Evolutionary conservation across 2,113 vertebrate genomes (phyloP).

Genomic region (Sinocyclocheilus maitianheensis): DNA sequence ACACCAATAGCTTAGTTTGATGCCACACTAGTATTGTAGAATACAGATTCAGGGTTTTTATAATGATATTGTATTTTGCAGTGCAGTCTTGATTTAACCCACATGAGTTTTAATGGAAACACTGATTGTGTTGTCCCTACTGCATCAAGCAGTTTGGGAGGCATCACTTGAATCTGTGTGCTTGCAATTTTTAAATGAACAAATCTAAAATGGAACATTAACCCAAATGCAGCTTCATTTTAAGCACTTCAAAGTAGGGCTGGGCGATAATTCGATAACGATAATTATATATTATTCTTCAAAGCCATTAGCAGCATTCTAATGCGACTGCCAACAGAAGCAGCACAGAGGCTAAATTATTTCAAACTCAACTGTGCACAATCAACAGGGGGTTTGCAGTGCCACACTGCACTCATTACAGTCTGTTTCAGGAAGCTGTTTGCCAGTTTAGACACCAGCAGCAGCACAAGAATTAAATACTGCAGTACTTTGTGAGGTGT

Average conservation of each 20-base stretch:
- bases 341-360: slow-evolving; percentile 11
- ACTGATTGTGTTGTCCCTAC: neutral
- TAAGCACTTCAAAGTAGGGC: neutral
- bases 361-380: neutral
- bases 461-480: neutral
- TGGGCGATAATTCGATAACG: too few relatives aligned
- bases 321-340: slow-evolving; percentile 25
- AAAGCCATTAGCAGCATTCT: slow-evolving; percentile 35
- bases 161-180: neutral
- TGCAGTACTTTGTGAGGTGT: neutral
- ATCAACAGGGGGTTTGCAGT: neutral
- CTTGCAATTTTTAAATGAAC: neutral
- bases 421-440: slow-evolving; percentile 13
- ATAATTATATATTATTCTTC: neutral
- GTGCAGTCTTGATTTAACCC: neutral
- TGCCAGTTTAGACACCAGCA: neutral
- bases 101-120: neutral
- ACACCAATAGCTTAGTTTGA: neutral
- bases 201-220: slow-evolving; percentile 10
- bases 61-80: neutral
- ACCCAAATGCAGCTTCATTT: slow-evolving; percentile 8
- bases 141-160: neutral
- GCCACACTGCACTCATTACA: neutral
- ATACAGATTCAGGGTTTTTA: neutral
- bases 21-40: neutral